These are phyloP conservation scores for Coreius guichenoti DNA, from an alignment of 2,797 vertebrate species.

Conservation along the genomic window DNA sequence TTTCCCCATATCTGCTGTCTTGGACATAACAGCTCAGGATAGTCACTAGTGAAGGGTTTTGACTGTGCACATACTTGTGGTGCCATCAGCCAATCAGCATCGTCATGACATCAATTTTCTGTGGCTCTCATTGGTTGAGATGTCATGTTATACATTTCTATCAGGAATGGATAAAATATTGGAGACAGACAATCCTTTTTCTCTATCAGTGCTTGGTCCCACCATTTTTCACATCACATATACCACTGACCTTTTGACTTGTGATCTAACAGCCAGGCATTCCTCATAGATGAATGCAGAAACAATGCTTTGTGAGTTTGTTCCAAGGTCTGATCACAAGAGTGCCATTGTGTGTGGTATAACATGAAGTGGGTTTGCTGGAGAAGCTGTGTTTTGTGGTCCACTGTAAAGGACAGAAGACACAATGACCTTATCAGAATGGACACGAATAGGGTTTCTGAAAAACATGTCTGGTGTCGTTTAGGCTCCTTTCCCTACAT, in stretches of 20 bases:
- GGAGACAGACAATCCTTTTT: neutral
- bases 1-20: neutral
- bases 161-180: conserved; percentile 13
- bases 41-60: neutral
- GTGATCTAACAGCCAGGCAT: conserved; percentile 66
- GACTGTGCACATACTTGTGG: neutral
- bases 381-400: conserved; percentile 68
- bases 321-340: conserved; percentile 70
- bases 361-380: conserved; percentile 66
- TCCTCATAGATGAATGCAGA: conserved; percentile 67
- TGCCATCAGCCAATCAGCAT: neutral
- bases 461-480: neutral
- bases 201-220: conserved; percentile 11
- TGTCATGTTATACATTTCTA: neutral
- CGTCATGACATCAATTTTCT: neutral
- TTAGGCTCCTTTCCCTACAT: neutral
- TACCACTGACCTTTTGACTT: conserved; percentile 59
- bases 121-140: neutral
- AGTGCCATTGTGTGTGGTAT: conserved; percentile 71
- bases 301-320: conserved; percentile 74
- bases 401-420: conserved; percentile 51
- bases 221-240: conserved; percentile 8
- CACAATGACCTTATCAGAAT: conserved; percentile 54
- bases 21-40: neutral
- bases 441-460: conserved; percentile 14